Conservation (phyloP, 2,113 vertebrate genomes). For the Nycticebus coucang region DNA sequence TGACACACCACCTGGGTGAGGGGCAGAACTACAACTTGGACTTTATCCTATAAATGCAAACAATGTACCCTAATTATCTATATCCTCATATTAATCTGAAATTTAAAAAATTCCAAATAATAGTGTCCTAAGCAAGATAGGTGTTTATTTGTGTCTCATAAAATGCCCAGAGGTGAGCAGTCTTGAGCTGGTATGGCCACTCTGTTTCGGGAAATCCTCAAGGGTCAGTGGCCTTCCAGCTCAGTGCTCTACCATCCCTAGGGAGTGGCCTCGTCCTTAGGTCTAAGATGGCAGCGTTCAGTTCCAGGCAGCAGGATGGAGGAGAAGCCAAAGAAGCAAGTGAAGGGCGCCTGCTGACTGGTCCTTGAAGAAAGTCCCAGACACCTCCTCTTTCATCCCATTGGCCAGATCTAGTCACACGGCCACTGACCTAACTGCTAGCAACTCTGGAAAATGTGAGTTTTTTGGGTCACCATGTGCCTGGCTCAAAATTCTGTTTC, state of each 20-base stretch:
- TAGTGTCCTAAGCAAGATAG: not conserved
- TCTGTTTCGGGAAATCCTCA: not conserved
- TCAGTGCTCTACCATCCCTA: not conserved
- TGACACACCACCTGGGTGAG: no score
- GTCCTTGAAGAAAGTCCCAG: not conserved
- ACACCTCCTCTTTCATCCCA: not conserved
- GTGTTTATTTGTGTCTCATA: not conserved
- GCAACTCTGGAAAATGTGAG: not conserved
- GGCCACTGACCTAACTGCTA: not conserved
- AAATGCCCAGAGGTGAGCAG: not conserved
- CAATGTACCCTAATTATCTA: no score
- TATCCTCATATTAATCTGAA: no score
- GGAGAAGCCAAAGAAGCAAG: not conserved
- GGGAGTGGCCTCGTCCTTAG: not conserved
- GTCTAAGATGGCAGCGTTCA: not conserved
- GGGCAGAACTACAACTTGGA: no score
- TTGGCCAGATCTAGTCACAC: not conserved
- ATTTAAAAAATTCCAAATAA: not conserved
- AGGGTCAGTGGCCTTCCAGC: not conserved
- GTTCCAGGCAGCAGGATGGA: not conserved
- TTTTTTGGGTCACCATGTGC: not conserved
- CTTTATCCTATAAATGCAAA: no score
- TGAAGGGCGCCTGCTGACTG: not conserved
- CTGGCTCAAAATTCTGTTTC: not conserved
- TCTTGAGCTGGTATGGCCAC: not conserved